Percentiles rank a stretch among this genome's conserved stretches.
Conservation (phyloP, 2,888 invertebrate genomes). For the Monochamus alternatus region DNA sequence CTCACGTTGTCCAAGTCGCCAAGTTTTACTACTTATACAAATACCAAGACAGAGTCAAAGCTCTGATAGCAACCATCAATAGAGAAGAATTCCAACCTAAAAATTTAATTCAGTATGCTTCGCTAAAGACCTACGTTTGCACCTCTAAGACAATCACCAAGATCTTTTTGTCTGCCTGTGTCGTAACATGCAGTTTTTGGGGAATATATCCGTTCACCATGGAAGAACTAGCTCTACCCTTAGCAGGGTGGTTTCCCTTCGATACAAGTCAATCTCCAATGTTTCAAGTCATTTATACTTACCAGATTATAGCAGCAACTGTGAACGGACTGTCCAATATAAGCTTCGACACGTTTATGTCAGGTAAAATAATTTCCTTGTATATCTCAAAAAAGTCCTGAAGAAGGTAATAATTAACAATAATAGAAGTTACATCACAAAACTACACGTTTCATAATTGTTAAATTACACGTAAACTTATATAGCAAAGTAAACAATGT, state of each 20-base stretch:
- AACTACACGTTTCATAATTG: not conserved
- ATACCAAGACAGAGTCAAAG: conserved; percentile 43
- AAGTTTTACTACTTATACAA: conserved; percentile 46
- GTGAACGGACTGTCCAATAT: conserved; percentile 72
- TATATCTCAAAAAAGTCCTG: no score
- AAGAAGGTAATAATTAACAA: not conserved
- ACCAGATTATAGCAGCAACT: conserved; percentile 71
- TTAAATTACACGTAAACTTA: not conserved
- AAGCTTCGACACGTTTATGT: conserved; percentile 65
- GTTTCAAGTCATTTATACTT: conserved; percentile 70
- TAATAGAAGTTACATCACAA: not conserved
- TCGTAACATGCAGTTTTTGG: conserved; percentile 52
- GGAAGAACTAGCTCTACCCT: conserved; percentile 50
- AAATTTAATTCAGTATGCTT: conserved; percentile 52
- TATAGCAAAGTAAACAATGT: conserved; percentile 7
- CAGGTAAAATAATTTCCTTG: no score
- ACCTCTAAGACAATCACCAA: conserved; percentile 55
- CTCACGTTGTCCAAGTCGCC: conserved; percentile 45
- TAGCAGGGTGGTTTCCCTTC: conserved; percentile 71
- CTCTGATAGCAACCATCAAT: conserved; percentile 48
- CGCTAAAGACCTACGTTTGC: conserved; percentile 52
- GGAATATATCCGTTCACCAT: conserved; percentile 61
- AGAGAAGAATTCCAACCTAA: conserved; percentile 57
- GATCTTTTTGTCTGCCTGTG: conserved; percentile 57
- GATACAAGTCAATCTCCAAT: conserved; percentile 68